These are phyloP conservation scores for Heterohyrax brucei DNA, from an alignment of 2,797 vertebrate species.

Conservation along the genomic window DNA sequence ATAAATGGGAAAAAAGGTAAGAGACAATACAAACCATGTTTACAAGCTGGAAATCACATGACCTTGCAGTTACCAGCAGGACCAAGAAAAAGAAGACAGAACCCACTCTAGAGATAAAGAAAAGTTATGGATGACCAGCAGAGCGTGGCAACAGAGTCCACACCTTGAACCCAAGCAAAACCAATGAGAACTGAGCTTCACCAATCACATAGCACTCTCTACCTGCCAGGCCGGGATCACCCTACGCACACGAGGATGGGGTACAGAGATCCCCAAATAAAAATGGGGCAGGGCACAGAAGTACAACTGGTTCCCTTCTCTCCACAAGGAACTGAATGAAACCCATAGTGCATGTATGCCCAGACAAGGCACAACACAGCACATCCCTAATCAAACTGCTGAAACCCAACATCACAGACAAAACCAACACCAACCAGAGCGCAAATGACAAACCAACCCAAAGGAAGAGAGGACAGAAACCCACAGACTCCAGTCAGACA, in stretches of 20 bases:
- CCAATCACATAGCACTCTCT: too few species aligned
- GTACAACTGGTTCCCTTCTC: not conserved
- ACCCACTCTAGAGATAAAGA: not conserved
- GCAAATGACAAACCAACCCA: not conserved
- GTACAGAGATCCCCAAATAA: not conserved
- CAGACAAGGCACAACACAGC: not conserved
- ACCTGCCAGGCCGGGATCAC: too few species aligned
- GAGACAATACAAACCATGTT: not conserved
- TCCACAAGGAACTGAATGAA: not conserved
- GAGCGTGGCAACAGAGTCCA: not conserved
- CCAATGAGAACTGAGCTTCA: too few species aligned
- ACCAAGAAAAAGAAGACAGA: not conserved
- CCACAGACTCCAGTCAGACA: not conserved
- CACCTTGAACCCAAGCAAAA: not conserved
- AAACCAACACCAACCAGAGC: not conserved
- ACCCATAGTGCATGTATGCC: not conserved
- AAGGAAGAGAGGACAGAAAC: constrained; percentile 17
- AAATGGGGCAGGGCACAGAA: not conserved
- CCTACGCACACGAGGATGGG: not conserved
- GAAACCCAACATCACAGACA: not conserved
- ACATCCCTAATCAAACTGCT: not conserved
- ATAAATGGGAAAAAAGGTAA: not conserved
- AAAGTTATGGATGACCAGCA: not conserved
- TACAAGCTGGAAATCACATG: not conserved
- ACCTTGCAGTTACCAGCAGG: not conserved